phyloP scores from a whole-genome alignment of 2,113 vertebrate species.

The Camelus dromedarius region DNA sequence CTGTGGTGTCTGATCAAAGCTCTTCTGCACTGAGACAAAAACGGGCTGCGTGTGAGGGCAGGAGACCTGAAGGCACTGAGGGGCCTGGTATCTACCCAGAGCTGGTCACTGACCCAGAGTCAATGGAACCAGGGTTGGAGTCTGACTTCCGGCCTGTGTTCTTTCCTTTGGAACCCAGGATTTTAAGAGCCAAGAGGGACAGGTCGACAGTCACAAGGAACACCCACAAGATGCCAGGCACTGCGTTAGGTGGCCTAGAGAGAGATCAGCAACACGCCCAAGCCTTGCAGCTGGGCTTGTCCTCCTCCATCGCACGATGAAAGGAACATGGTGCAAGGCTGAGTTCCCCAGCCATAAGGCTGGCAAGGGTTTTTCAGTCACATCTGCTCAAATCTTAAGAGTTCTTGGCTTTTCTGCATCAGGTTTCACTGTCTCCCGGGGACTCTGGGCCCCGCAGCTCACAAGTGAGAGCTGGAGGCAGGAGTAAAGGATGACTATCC shows the following conservation, averaged over 20 bases:
- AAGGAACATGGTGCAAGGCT: background rate
- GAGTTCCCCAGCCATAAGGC: background rate
- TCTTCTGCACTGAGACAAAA: background rate
- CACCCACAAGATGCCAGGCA: background rate
- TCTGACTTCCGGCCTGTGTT: background rate
- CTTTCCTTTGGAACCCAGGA: background rate
- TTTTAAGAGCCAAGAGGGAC: background rate
- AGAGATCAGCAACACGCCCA: background rate
- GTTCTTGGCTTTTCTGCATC: background rate
- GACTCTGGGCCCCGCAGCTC: no score
- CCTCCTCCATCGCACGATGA: no score
- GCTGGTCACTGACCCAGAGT: background rate
- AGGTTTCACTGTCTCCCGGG: background rate
- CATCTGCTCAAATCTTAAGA: background rate
- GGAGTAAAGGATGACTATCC: background rate
- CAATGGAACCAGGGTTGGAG: background rate
- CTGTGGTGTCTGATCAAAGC: background rate
- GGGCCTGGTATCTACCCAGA: background rate
- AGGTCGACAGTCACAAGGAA: background rate
- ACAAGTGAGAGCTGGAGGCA: background rate
- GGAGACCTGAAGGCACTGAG: background rate
- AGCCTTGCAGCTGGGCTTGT: background rate
- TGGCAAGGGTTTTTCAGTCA: background rate
- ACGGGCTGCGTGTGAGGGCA: background rate
- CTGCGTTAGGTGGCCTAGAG: background rate